These are phyloP conservation scores for Lasioglossum figueresi DNA, from an alignment of 2,888 invertebrate genomes.

Conservation along the genomic window DNA sequence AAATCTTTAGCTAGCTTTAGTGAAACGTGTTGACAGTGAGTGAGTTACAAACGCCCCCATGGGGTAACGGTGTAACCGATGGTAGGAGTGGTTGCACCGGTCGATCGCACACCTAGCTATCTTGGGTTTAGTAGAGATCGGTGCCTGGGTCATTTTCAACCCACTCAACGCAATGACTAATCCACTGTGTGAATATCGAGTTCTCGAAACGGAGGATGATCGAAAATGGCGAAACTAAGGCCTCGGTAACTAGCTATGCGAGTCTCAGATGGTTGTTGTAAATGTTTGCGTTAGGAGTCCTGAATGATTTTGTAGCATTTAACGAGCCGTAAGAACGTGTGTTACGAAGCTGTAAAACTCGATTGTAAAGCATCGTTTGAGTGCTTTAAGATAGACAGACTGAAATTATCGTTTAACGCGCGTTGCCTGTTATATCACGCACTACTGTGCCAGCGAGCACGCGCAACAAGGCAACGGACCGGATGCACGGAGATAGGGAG, in stretches of 20 bases:
- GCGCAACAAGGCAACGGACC: conserved; percentile 64
- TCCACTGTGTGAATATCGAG: not conserved
- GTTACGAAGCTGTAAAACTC: conserved; percentile 50
- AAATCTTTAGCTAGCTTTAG: not conserved
- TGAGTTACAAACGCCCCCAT: not conserved
- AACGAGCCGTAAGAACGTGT: conserved; percentile 26
- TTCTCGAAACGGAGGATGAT: not conserved
- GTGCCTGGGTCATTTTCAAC: not conserved
- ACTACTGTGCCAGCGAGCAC: conserved; percentile 58
- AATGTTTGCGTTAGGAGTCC: not conserved
- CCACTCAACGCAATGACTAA: not conserved
- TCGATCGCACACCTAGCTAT: conserved; percentile 2
- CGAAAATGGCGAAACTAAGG: not conserved
- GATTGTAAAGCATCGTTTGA: conserved; percentile 60
- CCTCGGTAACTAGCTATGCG: too few relatives aligned
- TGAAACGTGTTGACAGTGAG: not conserved
- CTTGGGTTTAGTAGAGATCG: not conserved
- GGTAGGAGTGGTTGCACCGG: conserved; percentile 7
- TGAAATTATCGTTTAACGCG: conserved; percentile 66
- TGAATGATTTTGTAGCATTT: conserved; percentile 3
- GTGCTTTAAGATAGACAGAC: conserved; percentile 56
- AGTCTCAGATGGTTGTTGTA: not conserved
- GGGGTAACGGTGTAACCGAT: not conserved
- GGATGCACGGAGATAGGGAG: conserved; percentile 68
- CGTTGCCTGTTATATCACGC: conserved; percentile 62